These are phyloP conservation scores for Anguilla anguilla DNA, from an alignment of 2,797 vertebrate genomes.

Conservation along the genomic window DNA sequence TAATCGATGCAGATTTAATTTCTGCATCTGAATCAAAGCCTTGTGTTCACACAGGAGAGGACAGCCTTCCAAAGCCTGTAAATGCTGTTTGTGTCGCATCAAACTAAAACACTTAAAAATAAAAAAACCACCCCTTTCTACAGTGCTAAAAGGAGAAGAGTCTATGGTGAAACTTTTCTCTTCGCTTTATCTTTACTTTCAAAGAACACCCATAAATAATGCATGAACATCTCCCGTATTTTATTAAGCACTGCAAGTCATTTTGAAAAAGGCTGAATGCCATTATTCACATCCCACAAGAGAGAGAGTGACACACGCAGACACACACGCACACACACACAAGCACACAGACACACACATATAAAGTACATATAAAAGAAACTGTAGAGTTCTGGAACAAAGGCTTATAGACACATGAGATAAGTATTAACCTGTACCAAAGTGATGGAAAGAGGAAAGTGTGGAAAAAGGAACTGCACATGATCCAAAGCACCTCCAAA, in stretches of 20 bases:
- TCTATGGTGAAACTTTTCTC: not conserved
- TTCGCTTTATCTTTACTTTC: not conserved
- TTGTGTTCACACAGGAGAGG: not conserved
- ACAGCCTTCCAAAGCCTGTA: not conserved
- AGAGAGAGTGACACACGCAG: not conserved
- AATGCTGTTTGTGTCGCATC: not conserved
- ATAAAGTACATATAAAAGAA: no score
- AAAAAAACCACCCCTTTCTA: not conserved
- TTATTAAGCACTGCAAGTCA: conserved; percentile 2
- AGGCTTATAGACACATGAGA: no score
- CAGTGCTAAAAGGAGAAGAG: not conserved
- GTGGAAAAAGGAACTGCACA: no score
- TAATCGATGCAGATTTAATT: conserved; percentile 23
- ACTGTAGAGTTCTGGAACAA: no score
- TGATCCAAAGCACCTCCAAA: no score
- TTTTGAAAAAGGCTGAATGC: conserved; percentile 8
- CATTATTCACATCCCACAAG: not conserved
- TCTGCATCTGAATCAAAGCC: conserved; percentile 14
- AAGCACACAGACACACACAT: not conserved
- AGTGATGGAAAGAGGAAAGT: no score
- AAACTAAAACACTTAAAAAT: not conserved
- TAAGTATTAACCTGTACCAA: no score
- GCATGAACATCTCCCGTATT: conserved; percentile 9
- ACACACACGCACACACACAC: not conserved
- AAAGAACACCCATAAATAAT: conserved; percentile 11